Percentiles rank a stretch among this genome's conserved stretches.
phyloP scores from a whole-genome alignment of 1,140 invertebrate species.

The Anoplolepis gracilipes region DNA sequence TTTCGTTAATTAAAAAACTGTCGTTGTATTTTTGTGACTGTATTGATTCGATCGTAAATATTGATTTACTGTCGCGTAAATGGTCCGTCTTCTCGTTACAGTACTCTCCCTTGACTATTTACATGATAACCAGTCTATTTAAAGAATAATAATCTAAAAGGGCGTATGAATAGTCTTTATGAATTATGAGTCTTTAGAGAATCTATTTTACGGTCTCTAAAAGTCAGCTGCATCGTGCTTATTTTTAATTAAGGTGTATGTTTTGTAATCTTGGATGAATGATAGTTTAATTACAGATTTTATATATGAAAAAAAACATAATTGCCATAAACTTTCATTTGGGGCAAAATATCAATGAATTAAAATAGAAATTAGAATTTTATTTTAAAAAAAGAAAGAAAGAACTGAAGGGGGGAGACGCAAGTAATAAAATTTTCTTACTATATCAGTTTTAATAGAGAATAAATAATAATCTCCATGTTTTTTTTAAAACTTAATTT shows the following conservation, averaged over 20 bases:
- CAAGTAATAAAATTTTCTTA: not conserved
- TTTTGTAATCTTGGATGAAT: not conserved
- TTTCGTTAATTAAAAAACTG: not conserved
- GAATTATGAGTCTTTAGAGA: slow-evolving; percentile 39
- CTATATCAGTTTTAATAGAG: not conserved
- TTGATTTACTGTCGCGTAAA: not conserved
- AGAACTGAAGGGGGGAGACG: too few relatives aligned
- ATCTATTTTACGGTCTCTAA: not conserved
- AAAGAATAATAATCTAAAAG: slow-evolving; percentile 33
- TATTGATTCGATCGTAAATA: slow-evolving; percentile 22
- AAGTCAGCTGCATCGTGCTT: slow-evolving; percentile 13
- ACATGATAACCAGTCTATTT: slow-evolving; percentile 12
- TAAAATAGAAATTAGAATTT: not conserved
- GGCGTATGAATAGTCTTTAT: not conserved
- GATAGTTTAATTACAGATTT: not conserved
- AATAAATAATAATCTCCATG: not conserved
- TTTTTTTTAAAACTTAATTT: not conserved
- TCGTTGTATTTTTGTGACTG: not conserved
- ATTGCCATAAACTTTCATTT: too few relatives aligned
- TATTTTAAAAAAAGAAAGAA: not conserved
- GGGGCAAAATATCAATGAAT: not conserved
- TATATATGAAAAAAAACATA: too few relatives aligned
- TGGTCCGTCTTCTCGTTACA: not conserved
- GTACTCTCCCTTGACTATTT: slow-evolving; percentile 17
- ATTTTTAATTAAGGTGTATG: not conserved